Percentiles rank a stretch among this genome's conserved stretches.
Conservation (phyloP, 2,888 invertebrate genomes). For the Noctua janthina region DNA sequence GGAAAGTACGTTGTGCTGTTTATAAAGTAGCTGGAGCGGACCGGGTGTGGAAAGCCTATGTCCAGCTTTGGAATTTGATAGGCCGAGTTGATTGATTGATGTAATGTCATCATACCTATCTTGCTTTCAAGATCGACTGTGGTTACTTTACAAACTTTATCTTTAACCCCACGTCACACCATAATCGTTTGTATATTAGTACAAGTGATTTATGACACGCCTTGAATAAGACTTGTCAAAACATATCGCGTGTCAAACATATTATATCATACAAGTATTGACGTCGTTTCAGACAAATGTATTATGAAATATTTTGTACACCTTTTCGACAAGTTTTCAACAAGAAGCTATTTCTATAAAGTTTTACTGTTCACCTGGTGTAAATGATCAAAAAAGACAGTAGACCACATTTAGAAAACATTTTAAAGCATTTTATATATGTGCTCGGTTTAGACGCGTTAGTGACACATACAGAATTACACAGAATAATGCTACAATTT, state of each 20-base stretch:
- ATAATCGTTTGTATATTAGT: background rate
- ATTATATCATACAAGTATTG: background rate
- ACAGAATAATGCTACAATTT: constrained; percentile 1
- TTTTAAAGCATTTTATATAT: background rate
- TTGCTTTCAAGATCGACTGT: background rate
- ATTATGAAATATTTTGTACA: background rate
- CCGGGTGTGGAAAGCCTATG: background rate
- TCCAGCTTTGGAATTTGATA: background rate
- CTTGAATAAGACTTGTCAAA: background rate
- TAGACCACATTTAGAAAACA: background rate
- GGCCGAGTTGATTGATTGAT: background rate
- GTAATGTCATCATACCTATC: background rate
- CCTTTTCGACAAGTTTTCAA: background rate
- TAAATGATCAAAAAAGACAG: background rate
- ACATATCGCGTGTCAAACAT: background rate
- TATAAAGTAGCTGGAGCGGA: too few relatives aligned
- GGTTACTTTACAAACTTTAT: background rate
- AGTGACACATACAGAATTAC: background rate
- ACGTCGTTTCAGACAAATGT: background rate
- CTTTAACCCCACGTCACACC: background rate
- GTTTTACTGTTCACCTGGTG: background rate
- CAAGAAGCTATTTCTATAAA: background rate
- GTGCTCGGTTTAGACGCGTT: background rate
- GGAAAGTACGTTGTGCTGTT: background rate
- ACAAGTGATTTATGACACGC: background rate